phyloP scores from a whole-genome alignment of 1,140 invertebrate species.

The Bombus huntii region DNA sequence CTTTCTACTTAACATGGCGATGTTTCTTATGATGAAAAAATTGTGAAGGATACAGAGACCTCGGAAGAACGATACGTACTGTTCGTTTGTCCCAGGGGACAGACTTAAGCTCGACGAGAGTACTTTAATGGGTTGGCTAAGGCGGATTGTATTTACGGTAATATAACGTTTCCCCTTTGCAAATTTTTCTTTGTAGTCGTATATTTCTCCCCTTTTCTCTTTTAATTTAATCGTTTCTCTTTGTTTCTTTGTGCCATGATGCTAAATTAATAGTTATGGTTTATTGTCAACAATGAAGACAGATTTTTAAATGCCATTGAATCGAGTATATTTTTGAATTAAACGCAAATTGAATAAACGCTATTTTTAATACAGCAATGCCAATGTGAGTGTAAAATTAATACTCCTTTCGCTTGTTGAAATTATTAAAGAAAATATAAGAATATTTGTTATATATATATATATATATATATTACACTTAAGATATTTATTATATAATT shows the following conservation, averaged over 20 bases:
- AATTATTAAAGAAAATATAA: neutral
- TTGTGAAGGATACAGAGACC: neutral
- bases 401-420: neutral
- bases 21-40: neutral
- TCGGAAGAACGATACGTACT: neutral
- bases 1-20: no score
- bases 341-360: neutral
- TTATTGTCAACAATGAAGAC: neutral
- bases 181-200: neutral
- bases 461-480: neutral
- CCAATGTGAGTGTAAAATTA: no score
- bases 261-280: neutral
- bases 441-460: neutral
- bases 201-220: neutral
- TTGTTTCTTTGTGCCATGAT: neutral
- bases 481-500: neutral
- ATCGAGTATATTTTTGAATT: no score
- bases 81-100: neutral
- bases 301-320: no score
- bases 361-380: no score
- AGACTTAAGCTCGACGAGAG: constrained; percentile 3
- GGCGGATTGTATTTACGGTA: neutral
- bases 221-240: neutral
- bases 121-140: neutral
- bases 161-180: neutral